Evolutionary conservation across 2,113 vertebrate genomes (phyloP).

Genomic region (Colaptes auratus): DNA sequence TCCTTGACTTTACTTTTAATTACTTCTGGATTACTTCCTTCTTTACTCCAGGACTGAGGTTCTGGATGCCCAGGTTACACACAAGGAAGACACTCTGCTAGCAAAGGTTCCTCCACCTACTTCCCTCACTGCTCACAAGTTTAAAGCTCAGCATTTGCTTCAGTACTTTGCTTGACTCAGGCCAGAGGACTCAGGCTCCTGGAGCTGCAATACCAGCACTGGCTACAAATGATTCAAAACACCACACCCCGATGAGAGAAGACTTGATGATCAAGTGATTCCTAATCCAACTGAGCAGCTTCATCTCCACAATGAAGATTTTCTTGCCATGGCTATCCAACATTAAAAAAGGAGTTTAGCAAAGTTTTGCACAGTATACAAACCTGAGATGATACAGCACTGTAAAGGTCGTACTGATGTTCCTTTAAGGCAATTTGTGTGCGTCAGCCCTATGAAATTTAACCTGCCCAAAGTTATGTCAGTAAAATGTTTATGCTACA

Average conservation of each 20-base stretch:
- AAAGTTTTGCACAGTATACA: not conserved
- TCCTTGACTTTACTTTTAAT: not conserved
- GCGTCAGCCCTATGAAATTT: constrained; percentile 5
- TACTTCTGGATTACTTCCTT: not conserved
- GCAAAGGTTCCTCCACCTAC: not conserved
- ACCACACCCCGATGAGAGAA: not conserved
- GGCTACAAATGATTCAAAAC: not conserved
- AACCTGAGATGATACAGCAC: not conserved
- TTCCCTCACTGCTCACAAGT: not conserved
- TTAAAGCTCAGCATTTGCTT: constrained; percentile 29
- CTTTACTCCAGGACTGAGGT: not conserved
- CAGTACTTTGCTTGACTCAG: not conserved
- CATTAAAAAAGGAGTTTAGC: not conserved
- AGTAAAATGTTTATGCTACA: constrained; percentile 10
- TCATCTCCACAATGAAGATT: not conserved
- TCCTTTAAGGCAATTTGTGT: not conserved
- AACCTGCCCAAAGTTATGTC: constrained; percentile 20
- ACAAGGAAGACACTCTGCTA: not conserved
- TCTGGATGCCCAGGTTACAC: not conserved
- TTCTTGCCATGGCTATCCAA: not conserved
- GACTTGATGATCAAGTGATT: not conserved
- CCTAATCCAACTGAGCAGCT: not conserved
- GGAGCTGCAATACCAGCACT: not conserved
- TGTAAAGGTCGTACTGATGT: not conserved
- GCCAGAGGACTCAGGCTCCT: constrained; percentile 19